A percentile compares a stretch with the other conserved stretches of the same genome.
Conservation (phyloP, 2,888 invertebrate species). For the Lithophane socia region DNA sequence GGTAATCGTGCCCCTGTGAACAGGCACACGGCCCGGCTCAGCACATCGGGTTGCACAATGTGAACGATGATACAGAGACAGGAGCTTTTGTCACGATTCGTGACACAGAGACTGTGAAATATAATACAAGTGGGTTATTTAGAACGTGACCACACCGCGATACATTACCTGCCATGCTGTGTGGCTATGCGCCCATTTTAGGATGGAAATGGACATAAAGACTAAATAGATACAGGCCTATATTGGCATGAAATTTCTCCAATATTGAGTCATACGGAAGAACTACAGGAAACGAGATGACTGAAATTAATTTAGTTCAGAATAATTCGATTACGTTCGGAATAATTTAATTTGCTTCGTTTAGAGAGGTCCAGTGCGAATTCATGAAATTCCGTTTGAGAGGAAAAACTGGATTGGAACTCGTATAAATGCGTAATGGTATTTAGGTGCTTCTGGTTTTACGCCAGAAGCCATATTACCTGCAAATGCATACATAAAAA, state of each 20-base stretch:
- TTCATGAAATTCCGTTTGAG: conserved; percentile 51
- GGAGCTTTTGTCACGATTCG: conserved; percentile 81
- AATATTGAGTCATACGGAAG: conserved; percentile 22
- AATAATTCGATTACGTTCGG: conserved; percentile 48
- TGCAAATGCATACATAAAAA: conserved; percentile 40
- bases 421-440: conserved; percentile 57
- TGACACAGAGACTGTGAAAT: conserved; percentile 82
- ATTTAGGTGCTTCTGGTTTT: conserved; percentile 67
- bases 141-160: conserved; percentile 84
- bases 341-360: conserved; percentile 52
- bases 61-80: conserved; percentile 79
- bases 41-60: conserved; percentile 82
- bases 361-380: conserved; percentile 42
- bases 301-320: conserved; percentile 39
- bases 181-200: conserved; percentile 72
- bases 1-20: conserved; percentile 81
- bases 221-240: conserved; percentile 20
- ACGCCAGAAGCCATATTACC: conserved; percentile 58
- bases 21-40: conserved; percentile 76
- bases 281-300: conserved; percentile 24
- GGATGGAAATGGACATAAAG: conserved; percentile 64
- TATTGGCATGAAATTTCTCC: conserved; percentile 30
- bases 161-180: conserved; percentile 76
- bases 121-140: conserved; percentile 84
- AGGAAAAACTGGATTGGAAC: conserved; percentile 50